These are phyloP conservation scores for Lordiphosa stackelbergi DNA, from an alignment of 1,140 invertebrate genomes.

Conservation along the genomic window DNA sequence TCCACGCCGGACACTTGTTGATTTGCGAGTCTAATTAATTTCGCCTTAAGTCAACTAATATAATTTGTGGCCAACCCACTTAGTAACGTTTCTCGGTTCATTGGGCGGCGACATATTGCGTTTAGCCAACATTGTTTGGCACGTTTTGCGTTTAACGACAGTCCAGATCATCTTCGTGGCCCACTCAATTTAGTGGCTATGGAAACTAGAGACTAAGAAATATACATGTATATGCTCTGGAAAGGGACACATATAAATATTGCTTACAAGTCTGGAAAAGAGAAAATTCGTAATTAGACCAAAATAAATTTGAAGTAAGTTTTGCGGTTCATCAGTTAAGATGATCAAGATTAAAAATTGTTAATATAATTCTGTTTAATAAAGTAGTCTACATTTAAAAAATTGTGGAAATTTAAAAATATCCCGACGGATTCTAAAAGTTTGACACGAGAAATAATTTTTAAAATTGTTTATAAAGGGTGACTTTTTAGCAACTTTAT, in stretches of 20 bases:
- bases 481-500: no score
- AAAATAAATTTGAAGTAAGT: no score
- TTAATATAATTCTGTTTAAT: no score
- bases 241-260: conserved; percentile 53
- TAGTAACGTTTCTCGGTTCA: conserved; percentile 27
- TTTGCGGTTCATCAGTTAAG: no score
- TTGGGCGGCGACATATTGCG: conserved; percentile 30
- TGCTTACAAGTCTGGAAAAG: conserved; percentile 22
- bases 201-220: conserved; percentile 38
- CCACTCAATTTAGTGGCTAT: conserved; percentile 53
- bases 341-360: no score
- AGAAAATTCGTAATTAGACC: not conserved
- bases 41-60: conserved; percentile 36
- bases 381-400: no score
- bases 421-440: no score
- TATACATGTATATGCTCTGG: conserved; percentile 16
- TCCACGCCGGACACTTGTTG: conserved; percentile 48
- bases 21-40: conserved; percentile 58
- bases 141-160: conserved; percentile 30
- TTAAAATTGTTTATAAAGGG: no score
- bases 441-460: no score
- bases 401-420: no score
- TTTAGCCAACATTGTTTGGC: conserved; percentile 32
- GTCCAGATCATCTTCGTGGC: conserved; percentile 18
- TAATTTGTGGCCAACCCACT: conserved; percentile 48